Evolutionary conservation across 2,113 vertebrate genomes (phyloP).

Genomic region (Sterna hirundo): DNA sequence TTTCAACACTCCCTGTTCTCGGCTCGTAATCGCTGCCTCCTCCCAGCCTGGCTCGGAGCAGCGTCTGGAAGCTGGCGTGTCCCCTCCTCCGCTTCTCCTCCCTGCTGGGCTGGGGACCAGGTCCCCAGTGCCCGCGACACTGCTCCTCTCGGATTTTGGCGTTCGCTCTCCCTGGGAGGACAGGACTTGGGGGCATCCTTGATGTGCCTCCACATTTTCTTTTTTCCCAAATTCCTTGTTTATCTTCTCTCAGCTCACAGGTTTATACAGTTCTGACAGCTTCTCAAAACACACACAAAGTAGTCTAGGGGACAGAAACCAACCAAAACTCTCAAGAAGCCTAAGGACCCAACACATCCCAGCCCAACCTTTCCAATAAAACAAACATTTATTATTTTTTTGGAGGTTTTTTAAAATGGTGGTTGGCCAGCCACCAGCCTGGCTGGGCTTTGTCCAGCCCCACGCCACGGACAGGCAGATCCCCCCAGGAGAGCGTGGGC

Average conservation of each 20-base stretch:
- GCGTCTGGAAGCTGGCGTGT: not conserved
- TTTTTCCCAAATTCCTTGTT: not conserved
- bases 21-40: not conserved
- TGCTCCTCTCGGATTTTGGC: rapidly evolving
- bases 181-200: not conserved
- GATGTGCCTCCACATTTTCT: not conserved
- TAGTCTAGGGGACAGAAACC: not conserved
- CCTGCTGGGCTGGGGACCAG: not conserved
- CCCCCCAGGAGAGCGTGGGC: rapidly evolving
- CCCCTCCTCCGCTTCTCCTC: not conserved
- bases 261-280: not conserved
- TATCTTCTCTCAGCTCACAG: not conserved
- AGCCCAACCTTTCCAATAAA: not conserved
- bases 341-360: not conserved
- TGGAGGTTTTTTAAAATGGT: not conserved
- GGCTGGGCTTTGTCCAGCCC: not conserved
- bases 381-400: not conserved
- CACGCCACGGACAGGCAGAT: not conserved
- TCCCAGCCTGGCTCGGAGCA: not conserved
- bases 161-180: rapidly evolving
- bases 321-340: not conserved
- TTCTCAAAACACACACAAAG: not conserved
- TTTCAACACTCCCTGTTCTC: constrained; percentile 24
- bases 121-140: rapidly evolving
- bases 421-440: not conserved